Conservation (phyloP, 2,797 vertebrate species). For the Phalanger gymnotis region DNA sequence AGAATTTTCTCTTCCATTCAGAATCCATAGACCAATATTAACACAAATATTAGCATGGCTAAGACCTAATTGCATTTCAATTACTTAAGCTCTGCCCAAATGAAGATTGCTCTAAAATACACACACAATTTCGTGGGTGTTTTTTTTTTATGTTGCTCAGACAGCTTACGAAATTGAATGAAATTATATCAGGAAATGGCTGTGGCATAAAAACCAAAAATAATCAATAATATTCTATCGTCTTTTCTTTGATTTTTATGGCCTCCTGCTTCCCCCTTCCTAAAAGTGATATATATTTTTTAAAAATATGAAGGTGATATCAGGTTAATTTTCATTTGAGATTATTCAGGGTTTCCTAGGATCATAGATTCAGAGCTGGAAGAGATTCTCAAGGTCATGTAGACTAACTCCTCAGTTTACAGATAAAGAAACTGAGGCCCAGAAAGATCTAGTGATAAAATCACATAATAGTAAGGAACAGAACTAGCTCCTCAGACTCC, state of each 20-base stretch:
- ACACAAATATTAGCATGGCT: background rate
- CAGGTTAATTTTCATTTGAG: background rate
- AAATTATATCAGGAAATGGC: background rate
- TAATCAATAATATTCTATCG: background rate
- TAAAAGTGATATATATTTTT: background rate
- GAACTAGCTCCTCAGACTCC: background rate
- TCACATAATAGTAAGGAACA: background rate
- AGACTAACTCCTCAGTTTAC: background rate
- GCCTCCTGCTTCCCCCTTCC: background rate
- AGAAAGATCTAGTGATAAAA: background rate
- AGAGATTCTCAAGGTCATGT: background rate
- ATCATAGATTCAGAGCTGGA: background rate
- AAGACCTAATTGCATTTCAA: background rate
- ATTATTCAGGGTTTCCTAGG: background rate
- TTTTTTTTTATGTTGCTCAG: background rate
- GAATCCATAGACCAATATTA: background rate
- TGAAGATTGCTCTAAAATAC: background rate
- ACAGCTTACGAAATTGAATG: background rate
- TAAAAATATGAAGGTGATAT: background rate
- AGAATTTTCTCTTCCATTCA: background rate
- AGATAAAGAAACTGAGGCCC: background rate
- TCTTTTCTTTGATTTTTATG: background rate
- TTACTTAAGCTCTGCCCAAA: background rate
- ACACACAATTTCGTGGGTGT: background rate
- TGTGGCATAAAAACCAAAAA: background rate